phyloP scores from a whole-genome alignment of 2,113 vertebrate genomes.

The Setophaga petechia region DNA sequence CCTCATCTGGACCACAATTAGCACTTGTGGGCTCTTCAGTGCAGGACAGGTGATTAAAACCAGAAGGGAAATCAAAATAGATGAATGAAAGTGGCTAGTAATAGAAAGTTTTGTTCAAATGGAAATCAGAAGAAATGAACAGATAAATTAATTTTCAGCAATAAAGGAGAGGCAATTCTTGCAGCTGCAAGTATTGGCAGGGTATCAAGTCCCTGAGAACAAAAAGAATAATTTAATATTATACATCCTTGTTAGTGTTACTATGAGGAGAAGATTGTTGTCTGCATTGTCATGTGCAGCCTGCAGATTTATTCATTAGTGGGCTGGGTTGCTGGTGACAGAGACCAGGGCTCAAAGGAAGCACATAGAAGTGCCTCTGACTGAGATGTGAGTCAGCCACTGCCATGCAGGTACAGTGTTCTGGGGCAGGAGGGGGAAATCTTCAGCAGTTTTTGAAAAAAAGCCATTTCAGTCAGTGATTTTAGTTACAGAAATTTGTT shows the following conservation, averaged over 20 bases:
- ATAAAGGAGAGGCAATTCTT: not conserved
- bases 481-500: not conserved
- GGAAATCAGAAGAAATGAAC: not conserved
- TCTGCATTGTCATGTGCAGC: not conserved
- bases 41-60: not conserved
- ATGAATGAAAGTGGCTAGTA: not conserved
- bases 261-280: not conserved
- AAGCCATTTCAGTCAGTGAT: not conserved
- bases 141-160: not conserved
- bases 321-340: not conserved
- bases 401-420: not conserved
- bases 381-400: not conserved
- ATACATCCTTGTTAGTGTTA: not conserved
- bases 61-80: not conserved
- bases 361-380: not conserved
- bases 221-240: not conserved
- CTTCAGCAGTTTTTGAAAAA: not conserved
- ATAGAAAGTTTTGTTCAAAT: not conserved
- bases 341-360: not conserved
- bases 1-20: not conserved
- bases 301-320: fast-evolving
- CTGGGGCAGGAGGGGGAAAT: not conserved
- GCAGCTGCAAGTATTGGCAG: not conserved
- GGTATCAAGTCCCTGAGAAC: not conserved
- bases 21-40: not conserved